Evolutionary conservation across 1,140 invertebrate genomes (phyloP).

Genomic region (Bombyx mandarina): DNA sequence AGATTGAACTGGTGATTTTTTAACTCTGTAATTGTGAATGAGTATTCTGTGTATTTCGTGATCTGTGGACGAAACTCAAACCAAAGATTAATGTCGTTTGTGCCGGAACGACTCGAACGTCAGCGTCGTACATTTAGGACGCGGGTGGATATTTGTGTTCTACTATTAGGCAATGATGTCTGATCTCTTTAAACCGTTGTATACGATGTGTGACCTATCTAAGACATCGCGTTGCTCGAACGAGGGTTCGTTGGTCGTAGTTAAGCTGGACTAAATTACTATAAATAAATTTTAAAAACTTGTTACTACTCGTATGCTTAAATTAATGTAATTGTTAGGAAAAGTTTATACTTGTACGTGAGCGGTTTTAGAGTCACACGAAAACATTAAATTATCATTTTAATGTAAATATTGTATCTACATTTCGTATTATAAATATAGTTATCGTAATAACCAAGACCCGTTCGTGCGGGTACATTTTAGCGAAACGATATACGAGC

Average conservation of each 20-base stretch:
- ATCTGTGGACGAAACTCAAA: neutral
- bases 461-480: conserved; percentile 15
- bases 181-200: conserved; percentile 68
- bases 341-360: conserved; percentile 63
- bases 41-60: conserved; percentile 13
- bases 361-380: conserved; percentile 51
- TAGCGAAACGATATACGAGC: conserved; percentile 27
- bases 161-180: conserved; percentile 56
- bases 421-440: conserved; percentile 11
- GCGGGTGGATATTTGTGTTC: conserved; percentile 41
- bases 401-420: conserved; percentile 63
- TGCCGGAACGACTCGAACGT: too few species aligned
- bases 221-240: conserved; percentile 46
- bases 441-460: conserved; percentile 8
- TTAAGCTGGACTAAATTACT: conserved; percentile 54
- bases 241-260: conserved; percentile 38
- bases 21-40: neutral
- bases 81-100: too few species aligned
- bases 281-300: conserved; percentile 64
- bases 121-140: neutral
- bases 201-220: conserved; percentile 65
- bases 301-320: conserved; percentile 64
- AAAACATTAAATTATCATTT: conserved; percentile 34
- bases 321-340: conserved; percentile 58
- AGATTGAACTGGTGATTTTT: conserved; percentile 8